Percentiles rank a stretch among this genome's conserved stretches.
Conservation (phyloP, 2,888 invertebrate species). For the Caenorhabditis sulstoni region DNA sequence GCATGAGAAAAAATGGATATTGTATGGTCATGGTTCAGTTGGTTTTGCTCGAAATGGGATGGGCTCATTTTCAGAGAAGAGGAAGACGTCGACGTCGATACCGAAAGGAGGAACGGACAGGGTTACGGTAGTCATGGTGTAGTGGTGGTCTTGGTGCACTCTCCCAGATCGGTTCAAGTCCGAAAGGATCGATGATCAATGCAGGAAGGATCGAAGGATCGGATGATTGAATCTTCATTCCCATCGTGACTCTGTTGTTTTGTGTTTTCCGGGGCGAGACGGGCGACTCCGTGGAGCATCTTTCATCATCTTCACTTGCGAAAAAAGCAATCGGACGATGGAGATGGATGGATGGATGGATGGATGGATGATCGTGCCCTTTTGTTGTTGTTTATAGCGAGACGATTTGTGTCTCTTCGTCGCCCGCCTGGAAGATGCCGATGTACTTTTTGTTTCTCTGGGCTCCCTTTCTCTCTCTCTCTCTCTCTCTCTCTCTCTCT, state of each 20-base stretch:
- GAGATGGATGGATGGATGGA: not conserved
- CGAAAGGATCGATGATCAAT: not conserved
- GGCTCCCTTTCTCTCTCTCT: not conserved
- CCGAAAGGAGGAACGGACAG: not conserved
- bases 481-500: constrained; percentile 1
- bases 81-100: too few relatives aligned
- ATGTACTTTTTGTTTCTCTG: not conserved
- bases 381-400: not conserved
- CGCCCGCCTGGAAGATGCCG: too few relatives aligned
- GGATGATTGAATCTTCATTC: too few relatives aligned
- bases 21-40: too few relatives aligned
- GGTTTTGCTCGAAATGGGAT: too few relatives aligned
- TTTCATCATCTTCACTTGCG: not conserved
- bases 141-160: not conserved
- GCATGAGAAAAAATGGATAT: constrained; percentile 42
- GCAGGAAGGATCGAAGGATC: too few relatives aligned
- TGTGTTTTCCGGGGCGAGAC: too few relatives aligned
- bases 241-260: too few relatives aligned
- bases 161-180: too few relatives aligned
- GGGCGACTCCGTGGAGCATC: too few relatives aligned
- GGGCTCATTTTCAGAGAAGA: too few relatives aligned
- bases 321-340: not conserved
- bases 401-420: too few relatives aligned
- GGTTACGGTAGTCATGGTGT: not conserved
- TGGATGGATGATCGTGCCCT: not conserved